phyloP scores from a whole-genome alignment of 92 coral and sea anemone species.

The Galaxea fascicularis region DNA sequence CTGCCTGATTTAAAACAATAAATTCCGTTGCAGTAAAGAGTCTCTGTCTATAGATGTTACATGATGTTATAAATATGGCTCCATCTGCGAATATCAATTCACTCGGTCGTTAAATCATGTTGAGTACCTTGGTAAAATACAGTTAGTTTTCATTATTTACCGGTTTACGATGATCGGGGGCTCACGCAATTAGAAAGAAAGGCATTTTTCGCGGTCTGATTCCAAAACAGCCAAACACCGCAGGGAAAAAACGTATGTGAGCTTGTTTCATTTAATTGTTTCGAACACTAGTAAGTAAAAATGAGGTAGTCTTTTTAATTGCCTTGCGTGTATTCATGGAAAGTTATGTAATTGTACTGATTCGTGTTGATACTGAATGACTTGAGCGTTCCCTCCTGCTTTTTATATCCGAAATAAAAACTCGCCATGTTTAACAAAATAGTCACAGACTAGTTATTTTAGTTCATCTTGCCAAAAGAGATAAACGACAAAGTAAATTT shows the following conservation, averaged over 20 bases:
- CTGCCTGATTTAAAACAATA: constrained; percentile 4
- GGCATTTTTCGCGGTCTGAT: not conserved
- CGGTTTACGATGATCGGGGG: not conserved
- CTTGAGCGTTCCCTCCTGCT: constrained; percentile 7
- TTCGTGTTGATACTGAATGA: not conserved
- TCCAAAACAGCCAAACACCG: too few relatives aligned
- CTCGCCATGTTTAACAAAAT: not conserved
- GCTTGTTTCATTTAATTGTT: not conserved
- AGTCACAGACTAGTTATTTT: not conserved
- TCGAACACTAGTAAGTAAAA: too few relatives aligned
- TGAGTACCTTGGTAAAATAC: constrained; percentile 25
- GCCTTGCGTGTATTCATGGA: not conserved
- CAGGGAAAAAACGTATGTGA: not conserved
- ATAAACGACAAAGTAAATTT: not conserved
- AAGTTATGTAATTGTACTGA: not conserved
- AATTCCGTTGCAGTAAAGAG: not conserved
- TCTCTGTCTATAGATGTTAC: not conserved
- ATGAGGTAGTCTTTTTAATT: not conserved
- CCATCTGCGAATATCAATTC: constrained; percentile 27
- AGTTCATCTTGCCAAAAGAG: not conserved
- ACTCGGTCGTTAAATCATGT: constrained; percentile 16
- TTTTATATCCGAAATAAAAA: not conserved
- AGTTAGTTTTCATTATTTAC: constrained; percentile 12
- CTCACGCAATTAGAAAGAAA: constrained; percentile 5
- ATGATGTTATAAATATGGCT: not conserved